A percentile compares a stretch with the other conserved stretches of the same genome.
Evolutionary conservation across 2,888 invertebrate species (phyloP).

Genomic region (Chrysolina americana): DNA sequence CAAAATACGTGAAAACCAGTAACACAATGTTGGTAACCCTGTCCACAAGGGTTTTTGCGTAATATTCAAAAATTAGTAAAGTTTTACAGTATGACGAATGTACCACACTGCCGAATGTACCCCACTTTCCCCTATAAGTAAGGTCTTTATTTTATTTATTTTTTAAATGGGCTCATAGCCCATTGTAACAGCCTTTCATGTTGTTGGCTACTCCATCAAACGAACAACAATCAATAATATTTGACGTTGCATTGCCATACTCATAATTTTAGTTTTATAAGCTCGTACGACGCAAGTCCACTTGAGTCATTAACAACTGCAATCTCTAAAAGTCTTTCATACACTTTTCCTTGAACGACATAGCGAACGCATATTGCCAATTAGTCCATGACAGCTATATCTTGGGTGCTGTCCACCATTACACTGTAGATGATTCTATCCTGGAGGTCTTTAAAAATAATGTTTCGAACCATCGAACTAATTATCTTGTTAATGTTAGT

Average conservation of each 20-base stretch:
- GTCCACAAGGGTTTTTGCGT: not conserved
- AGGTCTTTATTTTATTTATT: not conserved
- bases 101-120: not conserved
- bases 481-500: slow-evolving; percentile 18
- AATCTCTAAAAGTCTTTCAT: slow-evolving; percentile 28
- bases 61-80: not conserved
- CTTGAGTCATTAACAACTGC: slow-evolving; percentile 26
- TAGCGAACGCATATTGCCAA: slow-evolving; percentile 18
- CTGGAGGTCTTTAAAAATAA: slow-evolving; percentile 31
- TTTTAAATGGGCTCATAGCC: not conserved
- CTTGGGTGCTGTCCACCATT: slow-evolving; percentile 27
- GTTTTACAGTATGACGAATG: not conserved
- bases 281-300: slow-evolving; percentile 27
- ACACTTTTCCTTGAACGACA: slow-evolving; percentile 29
- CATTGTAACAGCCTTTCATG: slow-evolving; percentile 9
- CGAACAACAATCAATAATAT: not conserved
- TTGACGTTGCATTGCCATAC: not conserved
- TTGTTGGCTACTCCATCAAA: slow-evolving; percentile 5
- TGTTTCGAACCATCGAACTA: slow-evolving; percentile 22
- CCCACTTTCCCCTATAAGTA: not conserved
- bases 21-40: not conserved
- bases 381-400: slow-evolving; percentile 29
- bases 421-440: slow-evolving; percentile 29
- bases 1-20: not conserved
- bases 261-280: not conserved